These are phyloP conservation scores for Sarcophilus harrisii DNA, from an alignment of 2,797 vertebrate genomes.

Conservation along the genomic window DNA sequence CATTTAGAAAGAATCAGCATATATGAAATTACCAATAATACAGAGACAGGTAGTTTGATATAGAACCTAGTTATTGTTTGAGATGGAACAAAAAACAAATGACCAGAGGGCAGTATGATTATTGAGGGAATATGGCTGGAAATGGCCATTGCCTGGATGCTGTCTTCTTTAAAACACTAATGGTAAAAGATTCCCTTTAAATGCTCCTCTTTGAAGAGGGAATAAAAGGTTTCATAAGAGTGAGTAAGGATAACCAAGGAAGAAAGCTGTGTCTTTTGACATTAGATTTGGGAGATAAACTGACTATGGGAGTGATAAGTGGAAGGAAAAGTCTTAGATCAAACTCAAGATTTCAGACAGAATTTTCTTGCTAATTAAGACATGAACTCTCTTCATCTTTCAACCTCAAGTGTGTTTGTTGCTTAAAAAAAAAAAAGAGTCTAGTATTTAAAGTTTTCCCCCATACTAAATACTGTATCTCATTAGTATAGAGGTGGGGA, in stretches of 20 bases:
- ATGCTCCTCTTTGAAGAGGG: background rate
- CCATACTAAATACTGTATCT: conserved; percentile 35
- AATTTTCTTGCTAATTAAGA: conserved; percentile 71
- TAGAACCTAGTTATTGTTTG: background rate
- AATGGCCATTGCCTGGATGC: background rate
- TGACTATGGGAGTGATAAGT: background rate
- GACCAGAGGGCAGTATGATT: background rate
- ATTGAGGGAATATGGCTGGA: background rate
- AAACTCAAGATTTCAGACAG: conserved; percentile 43
- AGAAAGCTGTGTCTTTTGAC: background rate
- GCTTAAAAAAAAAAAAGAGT: background rate
- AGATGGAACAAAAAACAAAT: background rate
- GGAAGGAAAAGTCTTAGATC: background rate
- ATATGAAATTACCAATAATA: background rate
- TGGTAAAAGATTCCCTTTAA: background rate
- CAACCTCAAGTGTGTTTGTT: conserved; percentile 49
- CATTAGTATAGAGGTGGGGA: conserved; percentile 40
- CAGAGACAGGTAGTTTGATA: background rate
- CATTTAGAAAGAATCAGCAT: background rate
- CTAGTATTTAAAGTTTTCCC: conserved; percentile 35
- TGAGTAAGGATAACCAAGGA: background rate
- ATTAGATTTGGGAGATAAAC: background rate
- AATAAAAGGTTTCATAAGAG: background rate
- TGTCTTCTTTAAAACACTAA: background rate
- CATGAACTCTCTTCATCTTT: conserved; percentile 52